A percentile compares a stretch with the other conserved stretches of the same genome.
These are phyloP conservation scores for Brachystomella parvula DNA, from an alignment of 1,140 invertebrate species.

Conservation along the genomic window DNA sequence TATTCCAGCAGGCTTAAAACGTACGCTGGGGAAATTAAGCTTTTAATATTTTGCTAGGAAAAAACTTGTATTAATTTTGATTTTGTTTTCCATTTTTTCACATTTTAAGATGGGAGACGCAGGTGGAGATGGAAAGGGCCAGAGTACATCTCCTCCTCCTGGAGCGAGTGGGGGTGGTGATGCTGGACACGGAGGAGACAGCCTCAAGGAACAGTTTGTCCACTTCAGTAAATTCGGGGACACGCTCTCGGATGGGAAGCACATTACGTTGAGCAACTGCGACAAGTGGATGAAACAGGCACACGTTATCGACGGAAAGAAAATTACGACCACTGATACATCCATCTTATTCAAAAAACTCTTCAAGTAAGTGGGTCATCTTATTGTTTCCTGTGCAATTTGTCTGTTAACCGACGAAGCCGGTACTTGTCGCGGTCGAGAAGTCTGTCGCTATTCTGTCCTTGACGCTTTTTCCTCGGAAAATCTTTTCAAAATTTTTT, in stretches of 20 bases:
- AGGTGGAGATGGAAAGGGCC: constrained; percentile 9
- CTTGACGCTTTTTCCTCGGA: too few species aligned
- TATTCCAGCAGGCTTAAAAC: too few species aligned
- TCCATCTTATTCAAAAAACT: constrained; percentile 77
- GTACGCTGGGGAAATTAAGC: not conserved
- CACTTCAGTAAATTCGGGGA: constrained; percentile 81
- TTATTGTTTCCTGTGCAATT: too few species aligned
- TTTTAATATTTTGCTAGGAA: not conserved
- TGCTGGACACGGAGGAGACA: constrained; percentile 24
- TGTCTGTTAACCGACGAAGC: too few species aligned
- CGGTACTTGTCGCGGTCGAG: too few species aligned
- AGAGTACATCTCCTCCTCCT: not conserved
- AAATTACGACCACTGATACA: constrained; percentile 79
- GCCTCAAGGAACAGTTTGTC: constrained; percentile 50
- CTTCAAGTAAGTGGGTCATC: constrained; percentile 55
- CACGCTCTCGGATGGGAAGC: constrained; percentile 72
- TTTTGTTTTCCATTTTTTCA: constrained; percentile 1
- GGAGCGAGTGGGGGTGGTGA: constrained; percentile 22
- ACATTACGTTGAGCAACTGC: constrained; percentile 61
- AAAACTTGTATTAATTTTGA: not conserved
- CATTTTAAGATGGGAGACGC: constrained; percentile 34
- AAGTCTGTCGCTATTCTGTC: too few species aligned
- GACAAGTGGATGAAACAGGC: constrained; percentile 93
- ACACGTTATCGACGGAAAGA: constrained; percentile 81
- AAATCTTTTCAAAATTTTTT: too few species aligned